These are phyloP conservation scores for Myripristis murdjan DNA, from an alignment of 2,797 vertebrate genomes.

Conservation along the genomic window DNA sequence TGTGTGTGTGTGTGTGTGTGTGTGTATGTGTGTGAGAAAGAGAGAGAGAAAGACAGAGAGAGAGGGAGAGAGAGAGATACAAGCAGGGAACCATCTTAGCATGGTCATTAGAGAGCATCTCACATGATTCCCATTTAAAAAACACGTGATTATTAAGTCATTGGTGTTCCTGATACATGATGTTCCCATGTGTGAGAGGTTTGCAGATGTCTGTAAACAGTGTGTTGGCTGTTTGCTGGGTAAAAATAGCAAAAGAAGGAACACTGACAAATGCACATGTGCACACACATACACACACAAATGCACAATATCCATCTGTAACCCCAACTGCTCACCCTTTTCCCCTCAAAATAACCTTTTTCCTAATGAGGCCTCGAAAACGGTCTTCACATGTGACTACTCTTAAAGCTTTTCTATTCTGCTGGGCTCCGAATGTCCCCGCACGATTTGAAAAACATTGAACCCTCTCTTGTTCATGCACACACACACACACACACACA, in stretches of 20 bases:
- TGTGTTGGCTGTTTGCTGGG: neutral
- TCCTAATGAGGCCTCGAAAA: conserved; percentile 50
- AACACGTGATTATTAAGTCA: conserved; percentile 48
- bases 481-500: neutral
- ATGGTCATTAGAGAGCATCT: conserved; percentile 43
- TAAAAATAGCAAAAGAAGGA: conserved; percentile 4
- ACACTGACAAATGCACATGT: neutral
- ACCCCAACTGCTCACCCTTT: conserved; percentile 30
- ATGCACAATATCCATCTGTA: neutral
- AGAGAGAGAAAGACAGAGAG: neutral
- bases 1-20: neutral
- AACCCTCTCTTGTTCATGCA: conserved; percentile 11
- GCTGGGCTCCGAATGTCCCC: conserved; percentile 29
- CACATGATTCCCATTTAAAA: conserved; percentile 28
- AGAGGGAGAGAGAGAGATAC: neutral
- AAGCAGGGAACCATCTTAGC: conserved; percentile 14
- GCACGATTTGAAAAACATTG: conserved; percentile 12
- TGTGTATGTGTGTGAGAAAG: neutral
- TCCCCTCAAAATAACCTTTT: conserved; percentile 52
- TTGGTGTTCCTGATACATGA: conserved; percentile 22
- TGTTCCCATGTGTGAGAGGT: neutral
- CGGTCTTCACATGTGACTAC: conserved; percentile 45
- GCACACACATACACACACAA: neutral
- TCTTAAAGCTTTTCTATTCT: conserved; percentile 28
- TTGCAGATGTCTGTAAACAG: conserved; percentile 17